Base-by-base conservation (phyloP, 2,797 vertebrate species). In the Bovichtus diacanthus region DNA sequence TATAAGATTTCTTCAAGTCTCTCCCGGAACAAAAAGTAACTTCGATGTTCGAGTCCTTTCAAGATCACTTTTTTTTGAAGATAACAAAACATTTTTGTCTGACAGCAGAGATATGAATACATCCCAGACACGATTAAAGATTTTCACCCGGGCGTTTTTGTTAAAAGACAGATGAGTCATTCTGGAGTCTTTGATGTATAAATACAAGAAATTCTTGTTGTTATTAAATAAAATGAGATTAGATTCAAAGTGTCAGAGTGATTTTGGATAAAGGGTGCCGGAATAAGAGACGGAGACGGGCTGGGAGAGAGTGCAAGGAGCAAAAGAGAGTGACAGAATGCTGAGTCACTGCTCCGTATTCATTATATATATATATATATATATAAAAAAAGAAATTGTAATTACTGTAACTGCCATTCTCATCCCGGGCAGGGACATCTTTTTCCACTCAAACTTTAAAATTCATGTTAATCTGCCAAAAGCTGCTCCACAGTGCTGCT, bases 131-230 rank as follows among this genome's bases (percentile, higher is more conserved):
- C n/a, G 12, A 3, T 3, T 65, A 31, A 71, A 55, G 46, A 50
- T 41, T 13, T 58, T 13, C 23, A 34, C 5, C 9, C 8, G 27
- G 10, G 3, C 43, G 0, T n/a, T n/a, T 43, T 58, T 31, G 31
- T 41, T 60, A 53, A 43, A 47, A 55, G 18, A 16, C 58, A 46
- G 19, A 74, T 55, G 80, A 68, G 21, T 83, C 77, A 41, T 13
- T n/a, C n/a, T n/a, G n/a, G n/a, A n/a, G 8, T 10, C 61, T 78
- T 34, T 68, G 59, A 76, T 49, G 69, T n/a, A 25, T 13, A 39
- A 64, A 58, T 23, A 46, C 2, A 38, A 73, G 50, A 4, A 74
- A 49, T 25, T 69, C 9, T 18, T 41, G 23, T 56, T 38, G 29
- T 58, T 44, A 34, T 55, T 50, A 10, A 44, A 71, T 58, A 31